Evolutionary conservation across 2,113 vertebrate species (phyloP), one percentile per base, ranked within the genome.

Genomic region (Ceuthmochares aereus): DNA sequence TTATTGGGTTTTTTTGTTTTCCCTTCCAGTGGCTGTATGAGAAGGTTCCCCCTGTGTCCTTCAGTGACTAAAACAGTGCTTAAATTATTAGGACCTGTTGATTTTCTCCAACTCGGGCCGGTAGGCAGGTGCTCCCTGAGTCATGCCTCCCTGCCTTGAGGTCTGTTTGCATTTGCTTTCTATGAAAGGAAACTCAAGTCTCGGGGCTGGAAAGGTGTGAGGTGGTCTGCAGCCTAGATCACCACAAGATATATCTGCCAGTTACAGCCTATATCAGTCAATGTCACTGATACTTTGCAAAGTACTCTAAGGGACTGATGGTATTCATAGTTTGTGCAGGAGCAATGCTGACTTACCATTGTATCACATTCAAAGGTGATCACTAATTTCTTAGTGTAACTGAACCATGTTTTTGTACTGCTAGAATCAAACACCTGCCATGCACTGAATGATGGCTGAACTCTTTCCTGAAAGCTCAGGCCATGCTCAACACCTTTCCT

Each of bases 391-490:
- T 64, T 29, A 25, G 10, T 40, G n/a, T 23, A 55, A 51, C 12
- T 14, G 7, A 27, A 32, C 6, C 23, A 21, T n/a, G 3, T 25
- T 42, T 83, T 68, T 62, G 43, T 49, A 29, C 17, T 40, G 18
- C 5, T 30, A 20, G n/a, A 32, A 14, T 51, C 27, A 58, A 54
- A 49, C 6, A 20, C 6, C 14, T 69, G 25, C 11, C 36, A 52
- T 1, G 2, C 12, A 7, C 4, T 1, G 1, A 6, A 4, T 52
- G 27, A 32, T 60, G 9, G 51, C 34, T 45, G 54, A 78, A 42
- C 7, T 14, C 29, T 36, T 81, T 47, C 17, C 14, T 47, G 49
- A n/a, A 60, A 56, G 9, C 29, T 43, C 19, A 13, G 37, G 19
- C 34, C 56, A 20, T 4, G 4, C 20, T 84, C 1, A 3, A 4